phyloP scores from a whole-genome alignment of 53 echinoderm and acorn worm genomes.

The Temnopleurus reevesii region DNA sequence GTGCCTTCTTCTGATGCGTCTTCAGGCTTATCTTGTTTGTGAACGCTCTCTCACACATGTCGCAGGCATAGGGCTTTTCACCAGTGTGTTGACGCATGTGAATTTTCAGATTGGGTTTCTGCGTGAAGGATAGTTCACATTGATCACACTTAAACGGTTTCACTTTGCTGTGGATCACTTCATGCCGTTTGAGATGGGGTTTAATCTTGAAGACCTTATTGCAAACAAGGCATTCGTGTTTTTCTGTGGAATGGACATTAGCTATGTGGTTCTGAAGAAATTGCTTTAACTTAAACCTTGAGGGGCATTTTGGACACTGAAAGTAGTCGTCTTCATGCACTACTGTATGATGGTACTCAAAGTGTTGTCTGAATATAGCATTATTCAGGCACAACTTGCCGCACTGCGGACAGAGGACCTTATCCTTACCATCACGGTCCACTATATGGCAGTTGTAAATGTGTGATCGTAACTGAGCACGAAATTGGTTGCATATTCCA shows the following conservation, averaged over 20 bases:
- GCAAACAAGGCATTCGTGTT: not conserved
- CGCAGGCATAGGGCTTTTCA: constrained; percentile 66
- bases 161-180: not conserved
- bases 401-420: not conserved
- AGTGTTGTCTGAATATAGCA: not conserved
- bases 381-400: not conserved
- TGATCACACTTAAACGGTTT: constrained; percentile 64
- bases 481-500: too few species aligned
- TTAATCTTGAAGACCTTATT: not conserved
- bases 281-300: not conserved
- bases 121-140: constrained; percentile 64
- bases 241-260: too few species aligned
- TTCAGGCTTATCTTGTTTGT: constrained; percentile 77
- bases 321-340: not conserved
- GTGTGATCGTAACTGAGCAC: too few species aligned
- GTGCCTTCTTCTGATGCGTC: constrained; percentile 72
- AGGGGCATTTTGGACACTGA: not conserved
- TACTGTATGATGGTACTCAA: not conserved
- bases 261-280: not conserved
- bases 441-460: too few species aligned
- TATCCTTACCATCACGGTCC: too few species aligned
- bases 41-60: constrained; percentile 59
- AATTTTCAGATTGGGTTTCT: constrained; percentile 55
- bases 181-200: not conserved
- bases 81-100: constrained; percentile 74